Evolutionary conservation across 2,113 vertebrate genomes (phyloP), one percentile per base, ranked within the genome.

Genomic region (Aix galericulata): DNA sequence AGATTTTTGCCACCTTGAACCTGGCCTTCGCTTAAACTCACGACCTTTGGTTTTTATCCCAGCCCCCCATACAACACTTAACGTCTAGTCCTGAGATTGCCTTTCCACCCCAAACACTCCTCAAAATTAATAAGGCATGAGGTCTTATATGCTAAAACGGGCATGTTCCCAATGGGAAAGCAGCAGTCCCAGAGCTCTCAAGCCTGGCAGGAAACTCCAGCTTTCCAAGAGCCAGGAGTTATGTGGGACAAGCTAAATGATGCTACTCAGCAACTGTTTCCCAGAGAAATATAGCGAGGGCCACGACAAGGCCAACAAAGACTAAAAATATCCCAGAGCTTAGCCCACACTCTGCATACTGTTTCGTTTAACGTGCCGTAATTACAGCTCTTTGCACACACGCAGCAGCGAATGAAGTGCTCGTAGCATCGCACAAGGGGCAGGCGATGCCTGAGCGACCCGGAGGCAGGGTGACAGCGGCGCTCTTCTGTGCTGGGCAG

Each of bases 191-290:
- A 91, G 60, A 88, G 91, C 95, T 96, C 95, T 87, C 86, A 96
- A 92, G 91, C 55, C 94, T 95, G 94, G 89, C 95, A 96, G 95
- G 94, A 97, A 97, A 95, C 77, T 86, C 85, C 9, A 6, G 73
- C 86, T 94, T 97, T 96, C 94, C 82, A 90, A 93, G 66, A 92
- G 89, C 69, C 75, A 18, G 2, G 81, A 95, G 86, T 94, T 95
- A 94, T 89, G 94, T 91, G 88, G 90, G 75, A 94, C 83, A 86
- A 95, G 63, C 64, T 82, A 93, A 95, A 91, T 29, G 88, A 88
- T 94, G 95, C 90, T 97, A 82, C 95, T 91, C 96, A 96, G 87
- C 86, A 96, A 96, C 78, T 48, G 76, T 92, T 97, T 97, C 96
- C 95, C 96, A 97, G 86, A 88, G 95, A 97, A 96, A 92, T 94